These are phyloP conservation scores for Brachionus rotundiformis DNA, from an alignment of 1,140 invertebrate species.

Conservation along the genomic window DNA sequence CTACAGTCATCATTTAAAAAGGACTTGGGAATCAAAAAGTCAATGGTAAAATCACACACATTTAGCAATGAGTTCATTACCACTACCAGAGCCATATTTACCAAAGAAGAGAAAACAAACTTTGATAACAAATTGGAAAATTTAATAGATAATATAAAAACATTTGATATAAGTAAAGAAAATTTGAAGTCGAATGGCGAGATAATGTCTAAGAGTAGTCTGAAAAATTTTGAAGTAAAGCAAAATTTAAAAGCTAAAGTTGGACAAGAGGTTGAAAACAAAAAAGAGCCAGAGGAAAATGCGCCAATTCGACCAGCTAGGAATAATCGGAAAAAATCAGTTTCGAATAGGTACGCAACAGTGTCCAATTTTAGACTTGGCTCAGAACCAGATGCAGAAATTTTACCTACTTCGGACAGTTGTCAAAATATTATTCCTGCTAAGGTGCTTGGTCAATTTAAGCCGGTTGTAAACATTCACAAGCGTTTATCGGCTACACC, in stretches of 20 bases:
- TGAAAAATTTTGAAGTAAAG: not conserved
- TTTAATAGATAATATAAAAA: not conserved
- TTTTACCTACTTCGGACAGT: not conserved
- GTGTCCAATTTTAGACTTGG: conserved; percentile 8
- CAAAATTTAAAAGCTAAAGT: conserved; percentile 40
- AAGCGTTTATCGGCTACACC: conserved; percentile 12
- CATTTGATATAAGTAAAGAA: not conserved
- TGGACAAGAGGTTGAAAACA: not conserved
- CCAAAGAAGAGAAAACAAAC: not conserved
- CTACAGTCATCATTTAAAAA: conserved; percentile 27
- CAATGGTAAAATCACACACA: not conserved
- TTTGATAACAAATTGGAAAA: not conserved
- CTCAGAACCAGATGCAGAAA: not conserved
- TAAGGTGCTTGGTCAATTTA: not conserved
- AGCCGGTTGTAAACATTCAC: conserved; percentile 33
- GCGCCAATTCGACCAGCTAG: not conserved
- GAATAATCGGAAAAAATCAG: not conserved
- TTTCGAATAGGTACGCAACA: conserved; percentile 8
- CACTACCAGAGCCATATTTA: conserved; percentile 24
- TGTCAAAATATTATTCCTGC: conserved; percentile 29
- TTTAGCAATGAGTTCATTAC: not conserved
- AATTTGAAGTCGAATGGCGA: not conserved
- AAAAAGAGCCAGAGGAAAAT: not conserved
- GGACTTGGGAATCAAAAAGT: not conserved
- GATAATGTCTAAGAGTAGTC: not conserved